Base-by-base conservation (phyloP, 2,888 invertebrate genomes). In the Caenorhabditis sp. region DNA sequence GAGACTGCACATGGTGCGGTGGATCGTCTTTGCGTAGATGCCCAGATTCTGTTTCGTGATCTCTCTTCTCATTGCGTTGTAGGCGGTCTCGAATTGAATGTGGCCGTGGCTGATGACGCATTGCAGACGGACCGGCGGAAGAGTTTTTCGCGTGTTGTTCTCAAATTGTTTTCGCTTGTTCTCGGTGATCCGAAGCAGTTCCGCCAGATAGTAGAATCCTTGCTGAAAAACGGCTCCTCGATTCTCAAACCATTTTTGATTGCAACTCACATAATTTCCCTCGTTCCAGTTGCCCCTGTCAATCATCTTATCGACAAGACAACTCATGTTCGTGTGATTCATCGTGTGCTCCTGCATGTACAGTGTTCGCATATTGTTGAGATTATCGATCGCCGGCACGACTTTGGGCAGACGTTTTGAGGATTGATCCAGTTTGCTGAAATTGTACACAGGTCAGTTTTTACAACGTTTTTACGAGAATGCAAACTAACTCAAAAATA, bases 251-350 rank as follows among this genome's bases (percentile, higher is more conserved):
- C 2, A 22, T n/a, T n/a, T n/a, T n/a, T n/a, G n/a, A n/a, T n/a
- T n/a, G 15, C 24, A 35, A 35, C 58, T 50, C n/a, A 70, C 70
- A 45, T 52, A 78, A 8, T 78, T 58, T 27, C 72, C 72, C 17
- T 78, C 78, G 22, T 78, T 78, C 78, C 78, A 78, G 26, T 78
- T 78, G 5, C 66, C 66, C 4, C 58, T 37, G 41, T 78, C 72
- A 22, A 78, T 73, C 72, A 72, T 78, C 13, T 30, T 48, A 26
- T 78, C 72, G 1, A 72, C 22, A 27, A 78, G 43, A 11, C n/a
- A 17, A 7, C 43, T 46, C 11, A 68, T 72, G n/a, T 61, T 46
- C 0, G 52, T 45, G 32, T 68, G 52, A 0, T 55, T 39, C 68
- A 62, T 56, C 0, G 48, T 61, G 30, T 71, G 62, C 52, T 73